Conservation (phyloP, 2,797 vertebrate species). For the Pangasius djambal region DNA sequence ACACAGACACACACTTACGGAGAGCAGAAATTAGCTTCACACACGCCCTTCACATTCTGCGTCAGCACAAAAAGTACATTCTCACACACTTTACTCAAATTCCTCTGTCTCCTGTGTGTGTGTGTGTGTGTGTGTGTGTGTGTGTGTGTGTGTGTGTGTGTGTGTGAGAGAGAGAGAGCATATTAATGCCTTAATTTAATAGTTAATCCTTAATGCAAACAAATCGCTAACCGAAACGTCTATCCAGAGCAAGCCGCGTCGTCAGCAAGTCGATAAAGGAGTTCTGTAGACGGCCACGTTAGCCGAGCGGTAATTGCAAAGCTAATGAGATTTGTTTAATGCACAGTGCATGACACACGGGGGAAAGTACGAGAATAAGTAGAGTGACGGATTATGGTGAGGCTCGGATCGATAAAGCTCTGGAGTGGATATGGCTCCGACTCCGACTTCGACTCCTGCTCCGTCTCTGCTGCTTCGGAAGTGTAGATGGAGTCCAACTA, state of each 20-base stretch:
- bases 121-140: slow-evolving; percentile 39
- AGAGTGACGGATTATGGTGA: slow-evolving; percentile 68
- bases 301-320: slow-evolving; percentile 47
- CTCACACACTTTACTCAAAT: slow-evolving; percentile 66
- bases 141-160: slow-evolving; percentile 37
- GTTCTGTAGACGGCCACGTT: not conserved
- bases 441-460: slow-evolving; percentile 58
- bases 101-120: slow-evolving; percentile 50
- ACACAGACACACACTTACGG: slow-evolving; percentile 41
- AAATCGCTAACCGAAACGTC: slow-evolving; percentile 2
- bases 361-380: slow-evolving; percentile 58
- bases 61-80: slow-evolving; percentile 55
- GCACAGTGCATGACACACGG: slow-evolving; percentile 67
- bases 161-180: slow-evolving; percentile 15
- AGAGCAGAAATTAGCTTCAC: slow-evolving; percentile 53
- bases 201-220: slow-evolving; percentile 40
- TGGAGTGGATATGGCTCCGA: slow-evolving; percentile 56
- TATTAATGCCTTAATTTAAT: slow-evolving; percentile 30
- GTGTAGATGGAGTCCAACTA: slow-evolving; percentile 71
- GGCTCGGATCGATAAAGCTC: slow-evolving; percentile 71
- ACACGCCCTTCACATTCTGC: slow-evolving; percentile 65
- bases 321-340: slow-evolving; percentile 75
- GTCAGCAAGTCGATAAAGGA: slow-evolving; percentile 16
- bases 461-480: slow-evolving; percentile 69
- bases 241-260: not conserved